Conservation (phyloP, 2,113 vertebrate genomes). For the Atractosteus spatula region DNA sequence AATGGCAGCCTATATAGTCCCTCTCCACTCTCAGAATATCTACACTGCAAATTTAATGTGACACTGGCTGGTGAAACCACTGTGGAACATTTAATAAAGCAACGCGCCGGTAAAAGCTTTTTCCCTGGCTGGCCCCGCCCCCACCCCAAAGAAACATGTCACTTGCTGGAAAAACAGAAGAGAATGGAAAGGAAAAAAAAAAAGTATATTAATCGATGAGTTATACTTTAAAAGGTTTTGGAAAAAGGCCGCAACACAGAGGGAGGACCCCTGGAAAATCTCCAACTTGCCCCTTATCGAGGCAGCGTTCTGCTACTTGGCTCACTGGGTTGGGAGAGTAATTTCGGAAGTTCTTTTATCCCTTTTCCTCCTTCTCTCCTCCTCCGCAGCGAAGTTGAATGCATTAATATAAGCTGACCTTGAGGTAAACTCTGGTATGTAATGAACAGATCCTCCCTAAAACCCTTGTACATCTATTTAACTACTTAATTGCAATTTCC, state of each 20-base stretch:
- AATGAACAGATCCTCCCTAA: conserved; percentile 46
- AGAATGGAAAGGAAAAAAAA: background rate
- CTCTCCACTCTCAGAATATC: conserved; percentile 41
- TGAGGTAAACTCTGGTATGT: conserved; percentile 53
- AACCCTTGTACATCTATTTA: conserved; percentile 39
- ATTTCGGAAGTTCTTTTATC: conserved; percentile 68
- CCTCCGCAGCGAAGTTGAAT: conserved; percentile 46
- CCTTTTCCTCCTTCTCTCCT: conserved; percentile 54
- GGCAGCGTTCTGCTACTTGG: conserved; percentile 40
- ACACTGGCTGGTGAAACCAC: conserved; percentile 35
- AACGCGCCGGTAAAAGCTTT: conserved; percentile 36
- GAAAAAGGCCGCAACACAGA: conserved; percentile 40
- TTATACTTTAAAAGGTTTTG: conserved; percentile 40
- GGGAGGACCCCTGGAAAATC: conserved; percentile 47
- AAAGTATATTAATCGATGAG: background rate
- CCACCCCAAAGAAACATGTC: conserved; percentile 25
- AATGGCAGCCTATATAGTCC: conserved; percentile 53
- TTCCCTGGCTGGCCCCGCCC: conserved; percentile 19
- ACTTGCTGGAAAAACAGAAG: background rate
- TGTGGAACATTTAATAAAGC: conserved; percentile 38
- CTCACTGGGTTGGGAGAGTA: conserved; percentile 47
- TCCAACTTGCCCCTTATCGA: conserved; percentile 52
- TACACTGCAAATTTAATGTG: conserved; percentile 45
- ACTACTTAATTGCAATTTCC: conserved; percentile 45
- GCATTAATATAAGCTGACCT: conserved; percentile 57